These are phyloP conservation scores for Nomada lathburiana DNA, from an alignment of 2,888 invertebrate genomes.

Conservation along the genomic window DNA sequence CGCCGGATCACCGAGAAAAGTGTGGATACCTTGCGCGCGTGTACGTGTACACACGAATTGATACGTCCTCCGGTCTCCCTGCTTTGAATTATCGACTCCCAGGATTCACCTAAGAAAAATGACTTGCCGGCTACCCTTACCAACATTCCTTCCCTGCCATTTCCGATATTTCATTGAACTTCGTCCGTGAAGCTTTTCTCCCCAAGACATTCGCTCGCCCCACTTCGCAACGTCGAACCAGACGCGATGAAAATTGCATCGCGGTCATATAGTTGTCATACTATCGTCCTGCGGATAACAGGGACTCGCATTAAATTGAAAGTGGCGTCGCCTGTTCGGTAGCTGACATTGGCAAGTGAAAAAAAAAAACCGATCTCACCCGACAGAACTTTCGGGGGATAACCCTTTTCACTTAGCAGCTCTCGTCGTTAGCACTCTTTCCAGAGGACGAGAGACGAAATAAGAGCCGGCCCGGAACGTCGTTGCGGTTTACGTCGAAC, in stretches of 20 bases:
- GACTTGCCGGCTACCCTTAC: slow-evolving; percentile 25
- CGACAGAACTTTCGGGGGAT: slow-evolving; percentile 28
- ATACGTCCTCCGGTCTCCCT: slow-evolving; percentile 52
- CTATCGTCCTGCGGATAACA: too few species aligned
- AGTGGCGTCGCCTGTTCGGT: neutral
- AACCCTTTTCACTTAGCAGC: slow-evolving; percentile 53
- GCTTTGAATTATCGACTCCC: slow-evolving; percentile 78
- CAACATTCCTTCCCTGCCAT: slow-evolving; percentile 11
- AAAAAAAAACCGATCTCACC: slow-evolving; percentile 13
- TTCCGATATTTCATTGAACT: slow-evolving; percentile 14
- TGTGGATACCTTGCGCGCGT: slow-evolving; percentile 52
- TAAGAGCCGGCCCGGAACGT: slow-evolving; percentile 70
- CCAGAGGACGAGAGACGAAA: slow-evolving; percentile 58
- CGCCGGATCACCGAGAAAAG: slow-evolving; percentile 74
- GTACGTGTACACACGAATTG: slow-evolving; percentile 50
- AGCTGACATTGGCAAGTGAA: neutral
- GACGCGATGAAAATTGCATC: too few species aligned
- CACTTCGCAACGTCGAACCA: neutral
- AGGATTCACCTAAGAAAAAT: slow-evolving; percentile 70
- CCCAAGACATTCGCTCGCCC: neutral
- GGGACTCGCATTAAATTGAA: neutral
- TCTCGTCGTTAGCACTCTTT: slow-evolving; percentile 69
- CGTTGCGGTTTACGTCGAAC: slow-evolving; percentile 75
- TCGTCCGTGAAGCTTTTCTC: neutral
- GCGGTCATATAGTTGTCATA: too few species aligned